phyloP scores from a whole-genome alignment of 2,888 invertebrate genomes.

The Ditula angustiorana region DNA sequence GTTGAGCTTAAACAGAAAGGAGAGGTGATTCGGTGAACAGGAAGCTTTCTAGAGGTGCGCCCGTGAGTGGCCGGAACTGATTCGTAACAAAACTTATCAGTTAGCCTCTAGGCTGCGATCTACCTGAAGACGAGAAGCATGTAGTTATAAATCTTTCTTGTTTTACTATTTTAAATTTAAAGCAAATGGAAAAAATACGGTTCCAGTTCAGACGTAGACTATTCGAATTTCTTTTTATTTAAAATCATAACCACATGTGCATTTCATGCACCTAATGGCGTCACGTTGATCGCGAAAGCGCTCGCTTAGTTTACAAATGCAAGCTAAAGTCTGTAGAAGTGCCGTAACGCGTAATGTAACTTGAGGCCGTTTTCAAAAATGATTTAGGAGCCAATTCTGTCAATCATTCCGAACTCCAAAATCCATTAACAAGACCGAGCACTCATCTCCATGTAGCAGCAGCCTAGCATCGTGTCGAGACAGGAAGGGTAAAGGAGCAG shows the following conservation, averaged over 20 bases:
- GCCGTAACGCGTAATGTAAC: too few relatives aligned
- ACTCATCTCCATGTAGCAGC: slow-evolving; percentile 9
- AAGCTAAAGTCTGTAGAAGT: too few relatives aligned
- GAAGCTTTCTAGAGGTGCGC: slow-evolving; percentile 32
- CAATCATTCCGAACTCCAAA: neutral
- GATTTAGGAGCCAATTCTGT: neutral
- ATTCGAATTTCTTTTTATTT: too few relatives aligned
- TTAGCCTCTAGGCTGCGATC: slow-evolving; percentile 1
- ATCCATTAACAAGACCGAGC: neutral
- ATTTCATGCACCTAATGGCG: too few relatives aligned
- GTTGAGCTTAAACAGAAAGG: slow-evolving; percentile 5
- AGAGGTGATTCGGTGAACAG: slow-evolving; percentile 28
- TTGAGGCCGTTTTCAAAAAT: too few relatives aligned
- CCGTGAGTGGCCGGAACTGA: slow-evolving; percentile 7
- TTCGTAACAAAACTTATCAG: slow-evolving; percentile 6
- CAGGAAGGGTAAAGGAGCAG: neutral
- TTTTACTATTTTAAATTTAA: too few relatives aligned
- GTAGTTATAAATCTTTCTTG: too few relatives aligned
- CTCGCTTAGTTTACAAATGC: too few relatives aligned
- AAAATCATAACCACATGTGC: too few relatives aligned
- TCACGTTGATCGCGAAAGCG: too few relatives aligned
- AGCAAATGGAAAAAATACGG: too few relatives aligned
- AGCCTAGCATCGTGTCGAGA: slow-evolving; percentile 17
- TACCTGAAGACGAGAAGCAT: slow-evolving; percentile 22
- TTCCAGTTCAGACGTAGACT: too few relatives aligned